phyloP scores from a whole-genome alignment of 2,888 invertebrate species.

The Dinocampus coccinellae region DNA sequence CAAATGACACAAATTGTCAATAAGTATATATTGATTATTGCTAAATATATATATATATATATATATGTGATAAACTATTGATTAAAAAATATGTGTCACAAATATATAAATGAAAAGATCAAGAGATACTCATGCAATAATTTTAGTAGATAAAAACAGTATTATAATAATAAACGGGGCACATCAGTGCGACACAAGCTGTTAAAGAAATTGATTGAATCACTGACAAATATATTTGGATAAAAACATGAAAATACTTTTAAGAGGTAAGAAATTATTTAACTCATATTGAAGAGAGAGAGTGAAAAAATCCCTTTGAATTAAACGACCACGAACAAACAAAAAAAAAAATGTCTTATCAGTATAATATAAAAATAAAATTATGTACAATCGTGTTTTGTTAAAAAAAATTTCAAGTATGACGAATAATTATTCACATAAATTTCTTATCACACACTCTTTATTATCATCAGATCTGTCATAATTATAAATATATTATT shows the following conservation, averaged over 20 bases:
- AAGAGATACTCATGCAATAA: background rate
- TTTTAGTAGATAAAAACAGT: background rate
- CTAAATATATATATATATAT: background rate
- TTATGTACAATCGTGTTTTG: background rate
- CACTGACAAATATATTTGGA: background rate
- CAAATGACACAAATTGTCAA: background rate
- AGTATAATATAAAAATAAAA: conserved; percentile 1
- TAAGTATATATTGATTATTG: background rate
- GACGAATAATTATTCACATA: background rate
- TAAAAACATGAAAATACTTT: conserved; percentile 30
- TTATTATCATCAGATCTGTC: conserved; percentile 6
- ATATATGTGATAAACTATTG: background rate
- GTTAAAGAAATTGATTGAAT: background rate
- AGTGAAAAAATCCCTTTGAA: conserved; percentile 9
- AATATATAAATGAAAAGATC: background rate
- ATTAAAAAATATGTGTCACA: background rate
- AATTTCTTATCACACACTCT: background rate
- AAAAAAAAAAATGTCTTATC: background rate
- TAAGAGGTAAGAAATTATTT: conserved; percentile 50
- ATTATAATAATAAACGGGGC: background rate
- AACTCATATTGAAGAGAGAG: conserved; percentile 3
- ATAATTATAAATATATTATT: conserved; percentile 2
- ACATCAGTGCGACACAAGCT: background rate
- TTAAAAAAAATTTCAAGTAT: background rate
- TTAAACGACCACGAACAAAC: background rate